These are phyloP conservation scores for Crax fasciolata DNA, from an alignment of 2,797 vertebrate species.

Conservation along the genomic window DNA sequence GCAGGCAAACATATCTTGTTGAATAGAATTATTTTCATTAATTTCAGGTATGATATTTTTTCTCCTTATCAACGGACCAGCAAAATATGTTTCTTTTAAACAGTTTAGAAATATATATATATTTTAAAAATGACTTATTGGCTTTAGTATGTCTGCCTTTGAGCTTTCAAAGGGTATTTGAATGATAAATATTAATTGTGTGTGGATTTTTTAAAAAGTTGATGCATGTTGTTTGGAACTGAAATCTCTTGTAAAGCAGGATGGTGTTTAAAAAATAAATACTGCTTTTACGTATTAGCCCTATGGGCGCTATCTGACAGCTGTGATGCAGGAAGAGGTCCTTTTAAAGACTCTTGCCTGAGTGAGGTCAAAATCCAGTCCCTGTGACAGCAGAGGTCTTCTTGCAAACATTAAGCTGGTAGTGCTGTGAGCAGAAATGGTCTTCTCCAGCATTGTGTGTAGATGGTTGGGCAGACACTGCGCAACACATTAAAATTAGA, in stretches of 20 bases:
- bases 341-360: background rate
- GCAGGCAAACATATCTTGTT: background rate
- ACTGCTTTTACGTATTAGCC: slow-evolving; percentile 25
- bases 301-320: slow-evolving; percentile 10
- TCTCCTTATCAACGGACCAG: slow-evolving; percentile 3
- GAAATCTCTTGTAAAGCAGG: slow-evolving; percentile 1
- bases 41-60: slow-evolving; percentile 50
- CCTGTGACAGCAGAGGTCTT: background rate
- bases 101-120: background rate
- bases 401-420: background rate
- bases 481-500: background rate
- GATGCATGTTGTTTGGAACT: slow-evolving; percentile 8
- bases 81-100: slow-evolving; percentile 26
- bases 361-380: background rate
- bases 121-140: background rate
- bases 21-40: background rate
- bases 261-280: slow-evolving; percentile 60
- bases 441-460: background rate
- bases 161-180: slow-evolving; percentile 50
- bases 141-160: background rate
- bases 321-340: background rate
- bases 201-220: background rate
- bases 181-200: background rate
- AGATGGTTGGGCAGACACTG: background rate
- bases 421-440: background rate